These are phyloP conservation scores for Brevimyrus niger DNA, from an alignment of 2,113 vertebrate genomes.

Conservation along the genomic window DNA sequence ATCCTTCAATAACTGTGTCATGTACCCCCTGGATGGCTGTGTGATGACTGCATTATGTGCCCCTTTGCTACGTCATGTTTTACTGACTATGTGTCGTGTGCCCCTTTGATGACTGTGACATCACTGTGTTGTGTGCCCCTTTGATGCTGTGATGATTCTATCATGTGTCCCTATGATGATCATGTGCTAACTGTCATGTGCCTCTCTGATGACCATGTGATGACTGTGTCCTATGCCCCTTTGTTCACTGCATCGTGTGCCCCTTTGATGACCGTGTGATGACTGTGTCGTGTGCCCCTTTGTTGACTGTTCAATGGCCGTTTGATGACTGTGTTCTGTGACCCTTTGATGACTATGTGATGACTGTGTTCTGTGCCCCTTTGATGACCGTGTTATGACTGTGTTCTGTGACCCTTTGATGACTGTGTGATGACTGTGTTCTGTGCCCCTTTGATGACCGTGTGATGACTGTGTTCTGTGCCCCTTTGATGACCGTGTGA, in stretches of 20 bases:
- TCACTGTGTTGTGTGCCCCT: background rate
- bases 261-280: too few relatives aligned
- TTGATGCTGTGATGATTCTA: background rate
- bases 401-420: background rate
- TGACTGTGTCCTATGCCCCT: too few relatives aligned
- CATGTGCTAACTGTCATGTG: fast-evolving
- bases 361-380: too few relatives aligned
- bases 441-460: background rate
- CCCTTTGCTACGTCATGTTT: too few relatives aligned
- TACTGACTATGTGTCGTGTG: background rate
- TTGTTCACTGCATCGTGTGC: too few relatives aligned
- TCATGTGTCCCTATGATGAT: background rate
- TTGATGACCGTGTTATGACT: too few relatives aligned
- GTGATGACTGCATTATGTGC: background rate
- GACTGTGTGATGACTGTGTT: too few relatives aligned
- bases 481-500: background rate
- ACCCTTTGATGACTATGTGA: background rate
- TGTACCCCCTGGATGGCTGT: too few relatives aligned
- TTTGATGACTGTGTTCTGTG: background rate
- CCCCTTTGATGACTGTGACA: background rate
- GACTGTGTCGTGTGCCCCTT: too few relatives aligned
- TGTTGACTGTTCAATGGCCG: too few relatives aligned
- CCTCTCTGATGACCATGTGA: too few relatives aligned
- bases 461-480: background rate
- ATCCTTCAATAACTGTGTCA: too few relatives aligned